A percentile compares a stretch with the other conserved stretches of the same genome.
These are phyloP conservation scores for Silurus aristotelis DNA, from an alignment of 2,797 vertebrate genomes.

Conservation along the genomic window DNA sequence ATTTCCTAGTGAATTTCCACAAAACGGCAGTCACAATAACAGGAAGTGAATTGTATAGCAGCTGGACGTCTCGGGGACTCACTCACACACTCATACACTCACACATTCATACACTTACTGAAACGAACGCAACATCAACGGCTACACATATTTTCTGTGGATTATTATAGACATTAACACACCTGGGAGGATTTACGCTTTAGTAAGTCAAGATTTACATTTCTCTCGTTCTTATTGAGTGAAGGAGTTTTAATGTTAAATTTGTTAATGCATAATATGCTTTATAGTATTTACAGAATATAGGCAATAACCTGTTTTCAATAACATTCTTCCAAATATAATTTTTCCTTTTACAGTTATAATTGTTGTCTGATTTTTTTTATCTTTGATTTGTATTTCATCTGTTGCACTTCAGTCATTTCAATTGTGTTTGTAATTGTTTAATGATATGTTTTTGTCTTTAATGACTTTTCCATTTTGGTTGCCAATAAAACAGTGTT, in stretches of 20 bases:
- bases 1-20: conserved; percentile 51
- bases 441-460: background rate
- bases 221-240: background rate
- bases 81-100: background rate
- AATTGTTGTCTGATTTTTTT: background rate
- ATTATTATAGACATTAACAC: conserved; percentile 13
- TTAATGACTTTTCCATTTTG: background rate
- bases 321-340: too few relatives aligned
- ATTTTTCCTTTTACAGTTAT: too few relatives aligned
- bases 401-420: background rate
- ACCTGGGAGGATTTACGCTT: conserved; percentile 10
- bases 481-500: background rate
- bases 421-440: background rate
- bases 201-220: conserved; percentile 44
- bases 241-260: too few relatives aligned
- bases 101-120: conserved; percentile 36
- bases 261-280: too few relatives aligned
- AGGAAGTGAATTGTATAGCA: conserved; percentile 68
- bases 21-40: conserved; percentile 67
- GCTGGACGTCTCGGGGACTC: conserved; percentile 20
- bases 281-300: background rate
- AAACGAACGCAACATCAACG: background rate
- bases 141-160: background rate
- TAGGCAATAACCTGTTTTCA: background rate
- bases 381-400: background rate